Evolutionary conservation across 2,113 vertebrate species (phyloP).

Genomic region (Vicugna pacos): DNA sequence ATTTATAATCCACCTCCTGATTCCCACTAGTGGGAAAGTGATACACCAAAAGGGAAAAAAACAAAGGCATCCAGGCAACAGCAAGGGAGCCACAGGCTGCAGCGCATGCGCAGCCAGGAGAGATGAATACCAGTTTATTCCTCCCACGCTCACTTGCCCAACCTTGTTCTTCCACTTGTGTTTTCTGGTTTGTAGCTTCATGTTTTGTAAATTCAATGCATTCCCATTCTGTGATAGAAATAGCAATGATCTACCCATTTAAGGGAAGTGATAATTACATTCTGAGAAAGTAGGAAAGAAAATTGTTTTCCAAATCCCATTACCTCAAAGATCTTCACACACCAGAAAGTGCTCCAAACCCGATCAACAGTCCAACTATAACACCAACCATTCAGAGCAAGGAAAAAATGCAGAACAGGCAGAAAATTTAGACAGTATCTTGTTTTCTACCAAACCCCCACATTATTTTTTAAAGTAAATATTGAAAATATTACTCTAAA

Average conservation of each 20-base stretch:
- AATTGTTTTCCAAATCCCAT: not conserved
- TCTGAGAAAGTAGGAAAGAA: not conserved
- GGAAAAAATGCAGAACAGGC: not conserved
- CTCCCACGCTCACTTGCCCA: not conserved
- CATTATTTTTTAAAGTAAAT: not conserved
- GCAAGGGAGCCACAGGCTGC: not conserved
- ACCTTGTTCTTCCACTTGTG: not conserved
- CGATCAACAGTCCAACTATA: not conserved
- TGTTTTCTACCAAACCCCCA: not conserved
- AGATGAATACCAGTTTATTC: not conserved
- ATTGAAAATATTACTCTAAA: constrained; percentile 34
- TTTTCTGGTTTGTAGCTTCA: not conserved
- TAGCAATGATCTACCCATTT: not conserved
- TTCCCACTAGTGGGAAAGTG: not conserved
- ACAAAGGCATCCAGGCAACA: not conserved
- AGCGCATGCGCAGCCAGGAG: not conserved
- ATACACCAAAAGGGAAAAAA: not conserved
- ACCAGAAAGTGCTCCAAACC: not conserved
- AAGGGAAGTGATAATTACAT: not conserved
- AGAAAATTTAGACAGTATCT: not conserved
- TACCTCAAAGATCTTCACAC: not conserved
- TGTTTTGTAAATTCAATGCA: not conserved
- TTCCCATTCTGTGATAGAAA: not conserved
- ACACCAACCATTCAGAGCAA: not conserved
- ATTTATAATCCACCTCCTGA: not conserved